Evolutionary conservation across 2,888 invertebrate genomes (phyloP).

Genomic region (Amphimallon solstitiale): DNA sequence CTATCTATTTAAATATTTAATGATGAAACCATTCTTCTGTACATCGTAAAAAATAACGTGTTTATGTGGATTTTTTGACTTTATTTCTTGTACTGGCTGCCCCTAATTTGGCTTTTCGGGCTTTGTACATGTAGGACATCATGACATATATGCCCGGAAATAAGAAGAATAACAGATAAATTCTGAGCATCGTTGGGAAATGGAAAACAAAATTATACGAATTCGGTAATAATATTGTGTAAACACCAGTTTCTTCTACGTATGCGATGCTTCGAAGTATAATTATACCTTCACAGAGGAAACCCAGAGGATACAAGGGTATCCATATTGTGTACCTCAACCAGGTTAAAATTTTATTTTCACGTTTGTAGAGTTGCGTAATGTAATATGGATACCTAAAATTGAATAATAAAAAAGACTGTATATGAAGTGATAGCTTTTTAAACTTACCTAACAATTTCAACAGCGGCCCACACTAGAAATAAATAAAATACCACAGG

Average conservation of each 20-base stretch:
- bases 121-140: constrained; percentile 86
- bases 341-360: constrained; percentile 85
- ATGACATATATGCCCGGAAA: constrained; percentile 81
- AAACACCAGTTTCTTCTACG: constrained; percentile 80
- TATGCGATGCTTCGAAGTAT: constrained; percentile 87
- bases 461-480: constrained; percentile 82
- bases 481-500: constrained; percentile 91
- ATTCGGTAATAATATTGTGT: constrained; percentile 75
- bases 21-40: neutral
- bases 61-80: constrained; percentile 7
- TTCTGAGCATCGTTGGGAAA: constrained; percentile 80
- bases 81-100: constrained; percentile 54
- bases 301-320: constrained; percentile 89
- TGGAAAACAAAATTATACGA: constrained; percentile 87
- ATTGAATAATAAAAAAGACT: constrained; percentile 45
- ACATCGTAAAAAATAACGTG: neutral
- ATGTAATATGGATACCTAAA: constrained; percentile 93
- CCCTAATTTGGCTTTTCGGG: constrained; percentile 75
- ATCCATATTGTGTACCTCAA: constrained; percentile 94
- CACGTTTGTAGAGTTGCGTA: constrained; percentile 78
- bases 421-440: constrained; percentile 31
- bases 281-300: constrained; percentile 86
- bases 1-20: constrained; percentile 4
- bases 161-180: constrained; percentile 80
- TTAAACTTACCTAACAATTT: constrained; percentile 77